These are phyloP conservation scores for Microtus oregoni DNA, from an alignment of 2,113 vertebrate species.

Conservation along the genomic window DNA sequence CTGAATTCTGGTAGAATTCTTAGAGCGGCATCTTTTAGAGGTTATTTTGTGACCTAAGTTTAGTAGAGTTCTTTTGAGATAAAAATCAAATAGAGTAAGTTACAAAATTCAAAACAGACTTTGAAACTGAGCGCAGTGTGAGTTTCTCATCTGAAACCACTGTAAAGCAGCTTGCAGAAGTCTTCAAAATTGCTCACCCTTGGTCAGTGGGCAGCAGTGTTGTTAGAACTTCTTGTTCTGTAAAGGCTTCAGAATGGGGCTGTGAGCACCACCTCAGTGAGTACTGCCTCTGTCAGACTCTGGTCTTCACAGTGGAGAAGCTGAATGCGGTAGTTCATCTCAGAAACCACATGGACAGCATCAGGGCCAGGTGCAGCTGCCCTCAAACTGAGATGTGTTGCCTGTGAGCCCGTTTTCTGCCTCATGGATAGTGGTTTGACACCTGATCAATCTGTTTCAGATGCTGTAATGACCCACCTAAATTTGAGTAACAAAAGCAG, in stretches of 20 bases:
- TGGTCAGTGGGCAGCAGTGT: background rate
- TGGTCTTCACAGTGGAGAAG: accelerated
- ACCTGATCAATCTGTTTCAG: background rate
- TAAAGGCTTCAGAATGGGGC: accelerated
- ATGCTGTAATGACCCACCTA: background rate
- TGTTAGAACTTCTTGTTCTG: background rate
- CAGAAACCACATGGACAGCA: background rate
- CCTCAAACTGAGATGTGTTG: accelerated
- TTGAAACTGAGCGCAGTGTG: background rate
- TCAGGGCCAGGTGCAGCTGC: background rate
- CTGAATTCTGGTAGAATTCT: background rate
- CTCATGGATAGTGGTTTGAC: background rate
- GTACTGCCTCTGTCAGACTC: background rate
- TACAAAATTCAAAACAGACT: background rate
- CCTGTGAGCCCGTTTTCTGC: no score
- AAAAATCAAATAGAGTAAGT: slow-evolving; percentile 1
- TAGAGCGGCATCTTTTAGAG: background rate
- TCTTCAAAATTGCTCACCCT: background rate
- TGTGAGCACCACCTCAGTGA: accelerated
- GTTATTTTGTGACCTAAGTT: slow-evolving; percentile 24
- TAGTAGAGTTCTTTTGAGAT: slow-evolving; percentile 22
- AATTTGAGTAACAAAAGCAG: background rate
- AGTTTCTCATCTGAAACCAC: background rate
- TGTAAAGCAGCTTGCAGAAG: background rate
- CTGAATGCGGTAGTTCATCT: no score